Base-by-base conservation (phyloP, 1,140 invertebrate genomes). In the Danaus melanippus region DNA sequence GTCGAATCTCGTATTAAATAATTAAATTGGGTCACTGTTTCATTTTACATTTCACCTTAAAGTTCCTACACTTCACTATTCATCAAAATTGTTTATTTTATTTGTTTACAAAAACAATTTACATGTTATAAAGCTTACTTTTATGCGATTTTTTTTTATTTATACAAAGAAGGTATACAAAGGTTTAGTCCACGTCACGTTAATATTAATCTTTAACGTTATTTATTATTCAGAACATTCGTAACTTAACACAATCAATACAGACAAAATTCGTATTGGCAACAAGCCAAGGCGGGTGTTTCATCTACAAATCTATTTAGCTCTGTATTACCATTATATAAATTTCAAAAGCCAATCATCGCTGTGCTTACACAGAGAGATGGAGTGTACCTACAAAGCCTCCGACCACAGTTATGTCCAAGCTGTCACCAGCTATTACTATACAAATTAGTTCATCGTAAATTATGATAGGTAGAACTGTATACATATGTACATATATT, bases 371-470 rank as follows among this genome's bases (percentile, higher is more conserved):
- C 59, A 61, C 42, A 56, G 32, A 17, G 59, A 39, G 41, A 46
- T 46, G 15, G 41, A 42, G 12, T 42, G 40, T 50, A 42, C 17
- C 49, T 50, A 42, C 12, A 17, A 15, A 50, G 15, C 39, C 8
- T 50, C 11, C 40, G 10, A 55, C 45, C 46, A 54, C 53, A 58
- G 45, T 51, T 43, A 64, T 53, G 58, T 51, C 57, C 56, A 49
- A 50, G 57, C 54, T 64, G 63, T 66, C 63, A 62, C 56, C 58
- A 53, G 50, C 64, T 60, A 55, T 64, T 66, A 62, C 59, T 58
- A 69, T 69, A 59, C 59, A 67, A 69, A 69, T 67, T 55, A 56
- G 58, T 54, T 51, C 49, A 66, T 64, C 60, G 55, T 64, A 69
- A 67, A 32, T 32, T 32, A 4, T 32, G 21, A 32, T 32, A 32